A percentile compares a stretch with the other conserved stretches of the same genome.
phyloP scores from a whole-genome alignment of 2,113 vertebrate species.

The Athene noctua region DNA sequence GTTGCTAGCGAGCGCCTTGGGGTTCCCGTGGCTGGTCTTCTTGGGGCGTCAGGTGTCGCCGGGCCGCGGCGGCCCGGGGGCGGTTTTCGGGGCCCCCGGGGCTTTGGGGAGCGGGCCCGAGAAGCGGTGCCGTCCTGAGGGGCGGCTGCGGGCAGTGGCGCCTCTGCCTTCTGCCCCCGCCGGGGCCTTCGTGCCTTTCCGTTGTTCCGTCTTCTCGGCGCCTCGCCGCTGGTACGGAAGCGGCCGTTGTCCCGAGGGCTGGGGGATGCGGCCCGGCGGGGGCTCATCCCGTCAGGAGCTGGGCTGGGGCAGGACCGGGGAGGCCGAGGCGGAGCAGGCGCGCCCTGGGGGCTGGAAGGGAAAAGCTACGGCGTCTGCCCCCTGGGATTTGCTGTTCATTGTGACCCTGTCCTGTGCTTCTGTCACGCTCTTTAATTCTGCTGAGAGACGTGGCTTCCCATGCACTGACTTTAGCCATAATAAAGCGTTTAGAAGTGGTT shows the following conservation, averaged over 20 bases:
- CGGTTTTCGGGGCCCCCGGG: not conserved
- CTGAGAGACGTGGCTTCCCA: fast-evolving
- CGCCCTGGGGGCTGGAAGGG: not conserved
- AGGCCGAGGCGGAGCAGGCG: not conserved
- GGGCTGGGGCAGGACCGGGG: not conserved
- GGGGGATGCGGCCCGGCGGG: not conserved
- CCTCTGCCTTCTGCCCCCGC: not conserved
- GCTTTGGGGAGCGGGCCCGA: not conserved
- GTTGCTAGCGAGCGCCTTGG: too few relatives aligned
- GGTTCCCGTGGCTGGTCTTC: not conserved
- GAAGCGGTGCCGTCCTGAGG: too few relatives aligned
- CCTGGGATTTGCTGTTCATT: fast-evolving
- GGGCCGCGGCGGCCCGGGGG: not conserved
- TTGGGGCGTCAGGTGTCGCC: too few relatives aligned
- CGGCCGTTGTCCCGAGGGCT: fast-evolving
- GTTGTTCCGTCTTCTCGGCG: not conserved
- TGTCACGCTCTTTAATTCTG: fast-evolving
- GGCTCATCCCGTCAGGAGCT: not conserved
- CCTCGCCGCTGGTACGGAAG: not conserved
- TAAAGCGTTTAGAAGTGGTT: not conserved
- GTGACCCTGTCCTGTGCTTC: too few relatives aligned
- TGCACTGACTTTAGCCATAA: fast-evolving
- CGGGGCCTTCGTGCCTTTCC: not conserved
- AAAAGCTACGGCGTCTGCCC: too few relatives aligned
- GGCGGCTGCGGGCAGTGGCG: not conserved